Evolutionary conservation across 2,113 vertebrate species (phyloP), one percentile per base, ranked within the genome.

Genomic region (Bos javanicus): DNA sequence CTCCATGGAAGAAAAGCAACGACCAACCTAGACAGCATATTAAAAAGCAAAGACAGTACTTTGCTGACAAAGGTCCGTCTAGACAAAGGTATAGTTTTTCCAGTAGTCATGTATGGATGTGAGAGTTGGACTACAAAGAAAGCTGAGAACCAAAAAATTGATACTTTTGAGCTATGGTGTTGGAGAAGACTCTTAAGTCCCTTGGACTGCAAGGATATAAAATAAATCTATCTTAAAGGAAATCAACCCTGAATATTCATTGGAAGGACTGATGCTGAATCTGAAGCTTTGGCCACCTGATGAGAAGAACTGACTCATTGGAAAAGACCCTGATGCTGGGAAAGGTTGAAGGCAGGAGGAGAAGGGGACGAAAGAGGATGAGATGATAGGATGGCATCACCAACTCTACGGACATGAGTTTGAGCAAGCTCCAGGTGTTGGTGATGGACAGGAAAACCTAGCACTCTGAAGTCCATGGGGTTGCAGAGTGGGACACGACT

Each of bases 311-410:
- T 71, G 67, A 71, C 19, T 23, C n/a, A 71, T 12, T 39, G n/a
- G n/a, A 71, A 71, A 71, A 71, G 67, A 39, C 67, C 10, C 5
- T 71, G n/a, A 71, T 39, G 5, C 67, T 39, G 67, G 67, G 67
- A 71, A 39, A 23, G 67, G 39, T 39, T 71, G 67, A 71, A 71
- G 67, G 19, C 5, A 23, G 10, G n/a, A 71, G 17, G 67, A 71
- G n/a, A 71, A 71, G 5, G 10, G 19, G 19, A 12, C 0, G 1
- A 71, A 5, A 71, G 67, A 71, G 19, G 19, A 71, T 71, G 2
- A 39, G 67, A 39, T 71, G n/a, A 39, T 39, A 6, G n/a, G 19
- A 23, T 23, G 67, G n/a, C 21, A 39, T 71, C n/a, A 39, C n/a
- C 67, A 39, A 39, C 5, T 71, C 5, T 39, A 23, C 0, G 3